These are phyloP conservation scores for Lasioglossum figueresi DNA, from an alignment of 2,888 invertebrate genomes.

Conservation along the genomic window DNA sequence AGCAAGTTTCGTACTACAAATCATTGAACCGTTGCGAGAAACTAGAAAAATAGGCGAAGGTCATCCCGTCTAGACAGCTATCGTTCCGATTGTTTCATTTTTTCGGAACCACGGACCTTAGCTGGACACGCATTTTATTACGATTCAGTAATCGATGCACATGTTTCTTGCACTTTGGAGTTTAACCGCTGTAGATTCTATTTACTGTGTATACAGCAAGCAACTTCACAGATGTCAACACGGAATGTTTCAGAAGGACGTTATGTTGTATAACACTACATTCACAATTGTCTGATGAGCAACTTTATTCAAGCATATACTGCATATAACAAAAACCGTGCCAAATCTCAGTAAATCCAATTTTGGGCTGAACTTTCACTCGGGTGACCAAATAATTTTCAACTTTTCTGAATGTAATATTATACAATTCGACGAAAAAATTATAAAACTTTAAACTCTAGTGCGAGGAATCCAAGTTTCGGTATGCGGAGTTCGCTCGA, in stretches of 20 bases:
- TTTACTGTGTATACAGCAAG: background rate
- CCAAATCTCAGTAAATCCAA: too few relatives aligned
- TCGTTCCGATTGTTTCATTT: constrained; percentile 9
- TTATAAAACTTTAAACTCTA: too few relatives aligned
- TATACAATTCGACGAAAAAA: too few relatives aligned
- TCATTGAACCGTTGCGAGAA: constrained; percentile 69
- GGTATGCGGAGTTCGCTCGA: too few relatives aligned
- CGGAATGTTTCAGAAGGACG: background rate
- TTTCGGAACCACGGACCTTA: background rate
- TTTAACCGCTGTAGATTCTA: background rate
- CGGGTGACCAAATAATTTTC: too few relatives aligned
- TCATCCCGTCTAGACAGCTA: constrained; percentile 36
- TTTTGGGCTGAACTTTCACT: too few relatives aligned
- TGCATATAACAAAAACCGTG: too few relatives aligned
- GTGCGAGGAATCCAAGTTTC: too few relatives aligned
- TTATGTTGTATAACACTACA: background rate
- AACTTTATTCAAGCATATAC: too few relatives aligned
- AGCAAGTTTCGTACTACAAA: constrained; percentile 15
- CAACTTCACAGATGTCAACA: too few relatives aligned
- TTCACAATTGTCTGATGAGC: too few relatives aligned
- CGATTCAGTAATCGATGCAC: background rate
- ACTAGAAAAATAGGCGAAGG: constrained; percentile 74
- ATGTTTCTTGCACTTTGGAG: background rate
- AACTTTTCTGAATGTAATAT: too few relatives aligned
- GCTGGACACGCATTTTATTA: background rate